Evolutionary conservation across 2,113 vertebrate genomes (phyloP).

Genomic region (Oplegnathus fasciatus): DNA sequence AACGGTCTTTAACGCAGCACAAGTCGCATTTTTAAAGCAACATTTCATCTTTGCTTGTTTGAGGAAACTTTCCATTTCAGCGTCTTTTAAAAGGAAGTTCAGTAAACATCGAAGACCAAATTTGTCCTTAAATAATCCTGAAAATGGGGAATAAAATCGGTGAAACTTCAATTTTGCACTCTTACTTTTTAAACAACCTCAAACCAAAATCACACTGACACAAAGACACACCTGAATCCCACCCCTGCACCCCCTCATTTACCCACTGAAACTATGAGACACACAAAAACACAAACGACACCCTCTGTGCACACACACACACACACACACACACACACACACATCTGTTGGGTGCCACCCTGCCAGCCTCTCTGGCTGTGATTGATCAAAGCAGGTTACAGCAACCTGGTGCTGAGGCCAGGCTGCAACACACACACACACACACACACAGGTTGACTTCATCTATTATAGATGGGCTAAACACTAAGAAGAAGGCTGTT

Average conservation of each 20-base stretch:
- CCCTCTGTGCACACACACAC: background rate
- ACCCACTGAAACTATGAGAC: background rate
- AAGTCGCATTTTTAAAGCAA: background rate
- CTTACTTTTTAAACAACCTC: background rate
- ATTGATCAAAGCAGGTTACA: conserved; percentile 89
- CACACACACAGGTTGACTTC: conserved; percentile 13
- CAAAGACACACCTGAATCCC: background rate
- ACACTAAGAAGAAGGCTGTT: background rate
- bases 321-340: conserved; percentile 17
- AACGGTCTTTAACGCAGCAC: background rate
- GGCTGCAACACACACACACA: conserved; percentile 19
- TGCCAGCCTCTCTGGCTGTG: conserved; percentile 63
- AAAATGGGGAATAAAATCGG: background rate
- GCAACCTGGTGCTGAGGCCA: conserved; percentile 85
- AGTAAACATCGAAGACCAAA: background rate
- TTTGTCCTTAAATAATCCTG: too few species aligned
- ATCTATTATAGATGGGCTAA: conserved; percentile 44
- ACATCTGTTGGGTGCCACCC: conserved; percentile 40
- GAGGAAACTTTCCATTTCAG: background rate
- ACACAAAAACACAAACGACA: background rate
- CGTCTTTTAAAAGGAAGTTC: background rate
- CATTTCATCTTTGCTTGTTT: background rate
- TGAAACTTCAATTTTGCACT: background rate
- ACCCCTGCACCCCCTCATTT: background rate
- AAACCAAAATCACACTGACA: background rate